Evolutionary conservation across 1,140 invertebrate species (phyloP), one percentile per base, ranked within the genome.

Genomic region (Holotrichia oblita): DNA sequence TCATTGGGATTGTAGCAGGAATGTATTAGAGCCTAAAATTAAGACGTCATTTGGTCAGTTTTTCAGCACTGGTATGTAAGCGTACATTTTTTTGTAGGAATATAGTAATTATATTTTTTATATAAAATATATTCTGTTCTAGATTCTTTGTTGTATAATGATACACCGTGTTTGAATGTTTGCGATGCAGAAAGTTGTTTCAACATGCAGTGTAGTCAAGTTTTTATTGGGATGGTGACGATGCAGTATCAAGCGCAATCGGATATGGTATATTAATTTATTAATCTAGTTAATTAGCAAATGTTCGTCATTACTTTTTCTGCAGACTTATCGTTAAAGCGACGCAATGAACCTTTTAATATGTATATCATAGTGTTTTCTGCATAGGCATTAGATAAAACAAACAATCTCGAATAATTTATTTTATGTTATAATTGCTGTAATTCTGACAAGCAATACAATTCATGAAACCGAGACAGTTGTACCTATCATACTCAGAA

Each of bases 201-300:
- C 87, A 93, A 97, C 83, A 89, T 96, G 84, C 96, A 98, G 85
- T 96, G 94, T 83, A 97, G 98, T 89, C 97, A 99, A 89, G 94
- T 98, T n/a, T 99, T 99, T 85, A 96, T 99, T 82, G 98, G 97
- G 78, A 99, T 99, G 97, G 95, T 99, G 3, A 97, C 97, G 0
- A 98, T 99, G 96, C 98, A 99, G 87, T 99, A 99, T 88, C 97
- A 99, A 88, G 97, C 97, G 0, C 95, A 97, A 88, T 94, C 94
- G 81, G 97, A 98, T 86, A 95, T 97, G 91, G 95, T 93, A 87
- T 85, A 79, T 12, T 69, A 22, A 22, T 69, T 10, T 48, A 3
- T 48, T 48, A 48, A 48, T 10, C 7, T 2, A 48, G 27, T 34
- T 34, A 34, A 1, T 34, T 34, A 34, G 27, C 27, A 34, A 34